Percentiles rank a stretch among this genome's conserved stretches.
Conservation (phyloP, 2,888 invertebrate species). For the Actias luna region DNA sequence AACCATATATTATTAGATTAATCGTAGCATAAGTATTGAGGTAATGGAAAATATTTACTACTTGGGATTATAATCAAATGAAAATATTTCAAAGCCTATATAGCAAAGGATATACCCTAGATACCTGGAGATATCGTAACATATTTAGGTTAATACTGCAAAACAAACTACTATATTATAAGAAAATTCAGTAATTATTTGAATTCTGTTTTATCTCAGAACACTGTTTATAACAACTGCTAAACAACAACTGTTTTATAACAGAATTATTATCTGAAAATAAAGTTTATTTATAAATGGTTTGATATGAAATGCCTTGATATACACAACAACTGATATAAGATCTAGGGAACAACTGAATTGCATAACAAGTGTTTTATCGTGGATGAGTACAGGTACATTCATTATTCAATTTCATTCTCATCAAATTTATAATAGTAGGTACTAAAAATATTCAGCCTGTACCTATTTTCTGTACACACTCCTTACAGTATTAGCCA, state of each 20-base stretch:
- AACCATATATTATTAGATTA: background rate
- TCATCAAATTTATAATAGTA: background rate
- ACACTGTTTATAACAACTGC: background rate
- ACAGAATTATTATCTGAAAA: background rate
- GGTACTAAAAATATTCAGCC: background rate
- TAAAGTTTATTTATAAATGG: background rate
- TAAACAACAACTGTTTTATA: background rate
- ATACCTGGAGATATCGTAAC: too few relatives aligned
- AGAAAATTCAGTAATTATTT: background rate
- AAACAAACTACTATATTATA: too few relatives aligned
- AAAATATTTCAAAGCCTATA: too few relatives aligned
- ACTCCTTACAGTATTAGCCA: background rate
- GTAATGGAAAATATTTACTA: too few relatives aligned
- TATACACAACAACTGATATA: background rate
- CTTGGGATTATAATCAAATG: too few relatives aligned
- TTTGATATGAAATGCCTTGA: too few relatives aligned
- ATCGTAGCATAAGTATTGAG: too few relatives aligned
- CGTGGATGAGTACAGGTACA: background rate
- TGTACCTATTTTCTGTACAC: background rate
- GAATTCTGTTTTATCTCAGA: too few relatives aligned
- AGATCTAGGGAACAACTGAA: slow-evolving; percentile 16
- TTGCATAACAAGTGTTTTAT: background rate
- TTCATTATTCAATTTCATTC: background rate
- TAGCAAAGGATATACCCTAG: too few relatives aligned
- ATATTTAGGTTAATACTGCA: too few relatives aligned